These are phyloP conservation scores for Drymonia ruficornis DNA, from an alignment of 2,888 invertebrate species.

Conservation along the genomic window DNA sequence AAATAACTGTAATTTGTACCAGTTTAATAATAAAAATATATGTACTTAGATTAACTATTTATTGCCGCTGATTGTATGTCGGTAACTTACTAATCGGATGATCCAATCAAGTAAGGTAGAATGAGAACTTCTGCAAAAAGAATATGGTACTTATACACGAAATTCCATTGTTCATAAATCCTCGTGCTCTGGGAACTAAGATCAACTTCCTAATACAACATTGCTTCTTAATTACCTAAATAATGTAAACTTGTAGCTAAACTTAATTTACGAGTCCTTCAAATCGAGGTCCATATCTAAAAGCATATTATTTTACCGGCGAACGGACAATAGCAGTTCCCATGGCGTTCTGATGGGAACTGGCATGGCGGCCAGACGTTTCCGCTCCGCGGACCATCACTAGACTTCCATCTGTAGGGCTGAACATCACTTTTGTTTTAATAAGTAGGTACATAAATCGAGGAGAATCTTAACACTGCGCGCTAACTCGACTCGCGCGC, in stretches of 20 bases:
- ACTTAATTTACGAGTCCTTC: neutral
- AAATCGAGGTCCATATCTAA: neutral
- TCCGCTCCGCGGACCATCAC: conserved; percentile 29
- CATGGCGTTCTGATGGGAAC: conserved; percentile 33
- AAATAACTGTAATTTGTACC: neutral
- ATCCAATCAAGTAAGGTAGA: too few species aligned
- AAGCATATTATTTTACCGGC: neutral
- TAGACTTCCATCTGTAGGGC: conserved; percentile 23
- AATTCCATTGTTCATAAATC: neutral
- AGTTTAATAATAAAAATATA: too few species aligned
- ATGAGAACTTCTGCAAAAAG: too few species aligned
- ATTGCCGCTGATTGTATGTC: too few species aligned
- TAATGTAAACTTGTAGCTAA: neutral
- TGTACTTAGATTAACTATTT: too few species aligned
- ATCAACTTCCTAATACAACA: too few species aligned
- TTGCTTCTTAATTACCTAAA: too few species aligned
- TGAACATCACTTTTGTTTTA: conserved; percentile 13
- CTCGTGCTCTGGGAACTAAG: neutral
- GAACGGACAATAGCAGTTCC: conserved; percentile 29
- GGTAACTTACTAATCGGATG: too few species aligned
- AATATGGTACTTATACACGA: neutral
- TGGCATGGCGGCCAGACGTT: conserved; percentile 20
- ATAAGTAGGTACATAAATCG: too few species aligned
- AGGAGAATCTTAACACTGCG: too few species aligned
- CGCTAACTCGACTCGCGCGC: too few species aligned